phyloP scores from a whole-genome alignment of 30 jellyfish, hydroid and myxozoan genomes.

The Haliclystus octoradiatus region DNA sequence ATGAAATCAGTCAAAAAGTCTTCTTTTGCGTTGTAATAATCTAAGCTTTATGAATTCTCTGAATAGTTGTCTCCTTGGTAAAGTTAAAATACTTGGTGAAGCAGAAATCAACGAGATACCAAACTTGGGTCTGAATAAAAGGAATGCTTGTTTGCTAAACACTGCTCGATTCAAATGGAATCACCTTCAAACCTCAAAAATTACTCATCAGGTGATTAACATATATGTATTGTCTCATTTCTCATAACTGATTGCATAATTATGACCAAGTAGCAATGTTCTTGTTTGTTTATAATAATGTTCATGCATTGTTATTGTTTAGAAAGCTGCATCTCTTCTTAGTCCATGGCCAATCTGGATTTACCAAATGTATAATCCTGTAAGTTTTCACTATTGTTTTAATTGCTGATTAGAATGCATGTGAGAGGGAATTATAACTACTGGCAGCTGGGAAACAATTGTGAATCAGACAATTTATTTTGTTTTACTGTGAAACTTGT shows the following conservation, averaged over 20 bases:
- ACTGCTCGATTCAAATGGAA: constrained; percentile 6
- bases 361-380: constrained; percentile 68
- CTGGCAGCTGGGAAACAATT: neutral
- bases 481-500: neutral
- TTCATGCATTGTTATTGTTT: neutral
- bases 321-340: constrained; percentile 50
- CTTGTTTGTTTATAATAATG: too few relatives aligned
- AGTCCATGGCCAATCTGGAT: constrained; percentile 74
- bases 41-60: too few relatives aligned
- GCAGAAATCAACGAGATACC: constrained; percentile 34
- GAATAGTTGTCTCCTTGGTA: too few relatives aligned
- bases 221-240: neutral
- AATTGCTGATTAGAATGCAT: neutral
- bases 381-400: constrained; percentile 15
- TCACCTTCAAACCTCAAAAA: neutral
- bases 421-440: neutral
- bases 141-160: constrained; percentile 26
- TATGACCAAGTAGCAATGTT: too few relatives aligned
- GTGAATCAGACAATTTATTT: neutral
- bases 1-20: too few relatives aligned
- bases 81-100: constrained; percentile 67
- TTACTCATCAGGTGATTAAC: neutral
- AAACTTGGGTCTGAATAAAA: constrained; percentile 16
- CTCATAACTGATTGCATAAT: too few relatives aligned
- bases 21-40: too few relatives aligned